Percentiles rank a stretch among this genome's conserved stretches.
phyloP scores from a whole-genome alignment of 2,888 invertebrate species.

The Rhagium mordax region DNA sequence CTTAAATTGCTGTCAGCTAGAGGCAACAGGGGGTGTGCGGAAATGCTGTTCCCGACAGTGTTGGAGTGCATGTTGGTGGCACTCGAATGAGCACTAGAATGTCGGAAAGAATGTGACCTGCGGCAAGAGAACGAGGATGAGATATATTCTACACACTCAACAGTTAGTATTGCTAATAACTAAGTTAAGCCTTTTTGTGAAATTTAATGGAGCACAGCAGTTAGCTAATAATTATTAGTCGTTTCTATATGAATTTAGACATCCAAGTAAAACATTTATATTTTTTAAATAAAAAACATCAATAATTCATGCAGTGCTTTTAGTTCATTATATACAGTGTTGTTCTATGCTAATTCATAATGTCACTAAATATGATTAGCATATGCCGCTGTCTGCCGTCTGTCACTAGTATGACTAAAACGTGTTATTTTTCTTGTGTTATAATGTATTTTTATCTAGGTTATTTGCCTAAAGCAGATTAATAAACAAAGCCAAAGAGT shows the following conservation, averaged over 20 bases:
- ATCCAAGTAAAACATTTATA: conserved; percentile 7
- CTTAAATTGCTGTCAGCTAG: conserved; percentile 78
- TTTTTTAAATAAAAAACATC: conserved; percentile 31
- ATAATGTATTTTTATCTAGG: neutral
- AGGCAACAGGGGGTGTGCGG: conserved; percentile 95
- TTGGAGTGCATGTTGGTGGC: conserved; percentile 79
- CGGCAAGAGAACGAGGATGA: conserved; percentile 72
- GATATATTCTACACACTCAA: conserved; percentile 58
- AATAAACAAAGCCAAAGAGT: neutral
- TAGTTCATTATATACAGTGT: conserved; percentile 22
- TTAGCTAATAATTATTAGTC: conserved; percentile 54
- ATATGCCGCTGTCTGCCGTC: neutral
- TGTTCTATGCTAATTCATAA: neutral
- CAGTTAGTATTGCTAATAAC: conserved; percentile 53
- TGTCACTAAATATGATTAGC: neutral
- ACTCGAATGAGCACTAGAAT: conserved; percentile 80
- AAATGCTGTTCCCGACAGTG: conserved; percentile 89
- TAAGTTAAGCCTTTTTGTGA: conserved; percentile 54
- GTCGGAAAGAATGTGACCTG: conserved; percentile 97
- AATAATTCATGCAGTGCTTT: conserved; percentile 51
- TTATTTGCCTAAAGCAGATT: neutral
- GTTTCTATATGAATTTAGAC: conserved; percentile 44
- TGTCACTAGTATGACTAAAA: neutral
- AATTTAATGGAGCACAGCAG: conserved; percentile 64
- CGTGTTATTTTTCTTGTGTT: neutral